Evolutionary conservation across 2,797 vertebrate species (phyloP), one percentile per base, ranked within the genome.

Genomic region (Gymnoscopelus braueri): DNA sequence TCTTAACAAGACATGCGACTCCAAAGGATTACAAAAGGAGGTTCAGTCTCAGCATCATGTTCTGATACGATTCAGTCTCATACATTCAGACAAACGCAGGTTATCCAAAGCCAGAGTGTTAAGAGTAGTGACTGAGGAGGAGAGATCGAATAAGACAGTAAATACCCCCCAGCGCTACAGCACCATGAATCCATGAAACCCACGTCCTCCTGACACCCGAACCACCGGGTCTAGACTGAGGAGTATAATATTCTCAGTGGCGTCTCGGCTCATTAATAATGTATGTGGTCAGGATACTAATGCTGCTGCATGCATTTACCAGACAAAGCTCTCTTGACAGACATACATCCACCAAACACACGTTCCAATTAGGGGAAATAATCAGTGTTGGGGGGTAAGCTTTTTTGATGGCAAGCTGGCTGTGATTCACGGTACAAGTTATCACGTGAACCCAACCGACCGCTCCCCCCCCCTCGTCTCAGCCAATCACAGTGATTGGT

Each of bases 181-280:
- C 5, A 51, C 12, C n/a, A 14, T 50, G n/a, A 3, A 60, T 56
- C 14, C 19, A 50, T 62, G 19, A 23, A 13, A 7, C 8, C 19
- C 60, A 49, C 24, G 55, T 65, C 66, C n/a, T 15, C 4, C 35
- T 7, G 50, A 69, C 61, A 8, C 51, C 7, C 19, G 52, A 48
- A 50, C 15, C 55, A 50, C 3, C 19, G 32, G 64, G 79, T 74
- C 64, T 49, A 69, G 65, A 77, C 72, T 44, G 9, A 50, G 11
- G 53, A 58, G 32, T 14, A 57, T 29, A 54, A 75, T 69, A 51
- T 76, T 68, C 53, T 67, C 52, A 3, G 0, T 75, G 69, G 69
- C 53, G 19, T 80, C 74, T 82, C 50, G 60, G 53, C 58, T 24
- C 72, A 65, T 86, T 32, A 86, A 83, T 83, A 77, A 88, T 88